Evolutionary conservation across 2,113 vertebrate species (phyloP).

Genomic region (Xenus cinereus): DNA sequence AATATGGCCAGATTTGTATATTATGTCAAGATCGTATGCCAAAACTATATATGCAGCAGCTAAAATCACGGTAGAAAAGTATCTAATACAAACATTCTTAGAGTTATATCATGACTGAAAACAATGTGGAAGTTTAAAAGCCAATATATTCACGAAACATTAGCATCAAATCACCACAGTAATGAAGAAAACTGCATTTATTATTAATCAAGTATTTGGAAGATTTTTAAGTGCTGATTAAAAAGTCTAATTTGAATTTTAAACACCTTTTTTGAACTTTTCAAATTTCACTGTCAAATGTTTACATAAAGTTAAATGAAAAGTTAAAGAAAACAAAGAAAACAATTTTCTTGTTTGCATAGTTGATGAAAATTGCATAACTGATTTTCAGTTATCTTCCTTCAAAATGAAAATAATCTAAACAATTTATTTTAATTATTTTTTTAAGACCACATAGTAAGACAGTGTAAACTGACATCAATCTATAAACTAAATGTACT

Average conservation of each 20-base stretch:
- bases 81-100: neutral
- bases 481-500: neutral
- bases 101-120: neutral
- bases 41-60: neutral
- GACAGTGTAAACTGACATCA: neutral
- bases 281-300: neutral
- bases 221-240: neutral
- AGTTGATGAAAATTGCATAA: neutral
- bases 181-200: neutral
- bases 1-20: neutral
- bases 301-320: slow-evolving; percentile 13
- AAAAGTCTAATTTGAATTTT: slow-evolving; percentile 18
- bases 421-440: neutral
- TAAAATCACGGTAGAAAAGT: neutral
- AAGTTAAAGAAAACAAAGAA: neutral
- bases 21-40: accelerated
- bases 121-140: neutral
- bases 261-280: slow-evolving; percentile 25
- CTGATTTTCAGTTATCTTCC: neutral
- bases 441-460: neutral
- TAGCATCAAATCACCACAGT: neutral
- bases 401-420: neutral
- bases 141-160: neutral
- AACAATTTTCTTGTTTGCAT: neutral
- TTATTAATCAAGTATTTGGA: slow-evolving; percentile 9